Percentiles rank a stretch among this genome's conserved stretches.
These are phyloP conservation scores for Fragum sueziense DNA, from an alignment of 2,888 invertebrate species.

Conservation along the genomic window DNA sequence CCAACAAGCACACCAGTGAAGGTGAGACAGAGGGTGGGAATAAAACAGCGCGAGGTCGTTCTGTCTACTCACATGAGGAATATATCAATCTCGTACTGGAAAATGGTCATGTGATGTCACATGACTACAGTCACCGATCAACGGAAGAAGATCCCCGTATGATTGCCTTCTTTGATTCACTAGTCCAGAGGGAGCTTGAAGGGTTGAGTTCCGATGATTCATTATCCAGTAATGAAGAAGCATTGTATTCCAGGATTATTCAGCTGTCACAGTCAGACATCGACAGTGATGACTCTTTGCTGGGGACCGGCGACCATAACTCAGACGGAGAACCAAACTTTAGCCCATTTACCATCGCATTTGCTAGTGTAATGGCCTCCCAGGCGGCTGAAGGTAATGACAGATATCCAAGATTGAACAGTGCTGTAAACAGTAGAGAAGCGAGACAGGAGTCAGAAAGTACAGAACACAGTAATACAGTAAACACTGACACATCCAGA, in stretches of 20 bases:
- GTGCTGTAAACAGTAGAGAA: slow-evolving; percentile 37
- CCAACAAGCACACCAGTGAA: slow-evolving; percentile 69
- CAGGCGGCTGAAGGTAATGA: slow-evolving; percentile 61
- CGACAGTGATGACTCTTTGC: slow-evolving; percentile 40
- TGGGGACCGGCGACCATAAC: slow-evolving; percentile 13
- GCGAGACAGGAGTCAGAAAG: not conserved
- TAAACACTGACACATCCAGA: not conserved
- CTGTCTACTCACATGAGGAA: slow-evolving; percentile 85
- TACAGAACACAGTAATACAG: not conserved
- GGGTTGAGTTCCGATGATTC: slow-evolving; percentile 82
- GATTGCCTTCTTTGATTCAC: slow-evolving; percentile 98
- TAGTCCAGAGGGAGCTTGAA: slow-evolving; percentile 95
- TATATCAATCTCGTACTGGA: slow-evolving; percentile 91
- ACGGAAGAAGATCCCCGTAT: slow-evolving; percentile 95
- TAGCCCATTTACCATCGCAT: slow-evolving; percentile 73
- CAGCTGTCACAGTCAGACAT: slow-evolving; percentile 66
- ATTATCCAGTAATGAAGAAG: slow-evolving; percentile 70
- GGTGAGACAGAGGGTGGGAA: slow-evolving; percentile 25
- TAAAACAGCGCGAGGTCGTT: slow-evolving; percentile 62
- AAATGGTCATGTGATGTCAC: slow-evolving; percentile 88
- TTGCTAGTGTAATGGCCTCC: slow-evolving; percentile 73
- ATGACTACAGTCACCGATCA: slow-evolving; percentile 94
- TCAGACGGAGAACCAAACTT: slow-evolving; percentile 55
- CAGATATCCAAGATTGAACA: slow-evolving; percentile 53
- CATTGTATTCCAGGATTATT: slow-evolving; percentile 68